Base-by-base conservation (phyloP, 2,113 vertebrate species). In the Oncorhynchus nerka region DNA sequence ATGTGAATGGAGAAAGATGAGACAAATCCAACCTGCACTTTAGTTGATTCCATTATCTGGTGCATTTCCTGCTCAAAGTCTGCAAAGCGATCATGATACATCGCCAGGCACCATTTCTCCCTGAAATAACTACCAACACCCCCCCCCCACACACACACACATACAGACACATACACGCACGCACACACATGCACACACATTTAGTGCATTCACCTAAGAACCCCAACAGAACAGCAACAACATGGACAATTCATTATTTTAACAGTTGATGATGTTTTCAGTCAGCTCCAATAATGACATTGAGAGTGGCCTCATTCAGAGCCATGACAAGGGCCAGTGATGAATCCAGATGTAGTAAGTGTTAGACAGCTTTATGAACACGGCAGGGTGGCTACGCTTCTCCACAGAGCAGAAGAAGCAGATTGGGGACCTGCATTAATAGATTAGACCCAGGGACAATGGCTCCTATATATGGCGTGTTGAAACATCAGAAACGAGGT, bases 401-500 rank as follows among this genome's bases (percentile, higher is more conserved):
- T 88, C 93, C 70, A 92, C 85, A 75, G 91, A 88, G 90, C 93
- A 92, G 94, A 93, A 92, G 39, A 93, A 95, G 94, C 95, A 95
- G 95, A 97, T 95, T 94, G 95, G 94, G 94, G 94, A 94, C 92
- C 95, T 96, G 95, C 96, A 96, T 96, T 96, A 96, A 96, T 94
- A 96, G 96, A 97, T 97, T 97, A 96, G 94, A 93, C 93, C 94
- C 92, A 91, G 90, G 94, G 91, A 96, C 95, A 96, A 95, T 95
- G 92, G 94, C 92, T 90, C 92, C 92, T 94, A 92, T 93, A 95
- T 93, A 77, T 49, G 80, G 90, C 82, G 90, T 84, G 86, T 81
- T 88, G 81, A 88, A 88, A 86, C 80, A 85, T 85, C 84, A 89
- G 84, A 88, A 89, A 75, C 79, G 61, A 90, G 90, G 90, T 90